Percentiles rank a stretch among this genome's conserved stretches.
Conservation (phyloP, 2,113 vertebrate species). For the Ciconia stormi region DNA sequence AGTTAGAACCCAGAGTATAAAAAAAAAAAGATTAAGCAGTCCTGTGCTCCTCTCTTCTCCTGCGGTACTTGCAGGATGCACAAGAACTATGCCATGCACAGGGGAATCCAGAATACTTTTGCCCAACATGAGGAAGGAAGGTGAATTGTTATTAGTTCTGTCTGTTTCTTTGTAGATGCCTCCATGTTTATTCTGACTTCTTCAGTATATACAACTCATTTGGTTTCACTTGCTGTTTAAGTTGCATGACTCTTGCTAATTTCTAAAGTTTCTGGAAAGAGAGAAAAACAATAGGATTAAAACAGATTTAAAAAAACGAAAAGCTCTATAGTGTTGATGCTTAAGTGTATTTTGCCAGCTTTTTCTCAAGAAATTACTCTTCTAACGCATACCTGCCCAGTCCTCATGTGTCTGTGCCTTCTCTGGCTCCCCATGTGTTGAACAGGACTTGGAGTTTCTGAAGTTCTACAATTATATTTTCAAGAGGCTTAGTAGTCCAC, state of each 20-base stretch:
- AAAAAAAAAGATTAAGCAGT: neutral
- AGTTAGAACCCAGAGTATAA: neutral
- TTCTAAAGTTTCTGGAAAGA: neutral
- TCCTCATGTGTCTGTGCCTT: neutral
- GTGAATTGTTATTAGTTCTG: neutral
- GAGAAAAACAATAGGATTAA: neutral
- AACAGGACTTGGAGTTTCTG: neutral
- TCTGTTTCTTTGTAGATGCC: neutral
- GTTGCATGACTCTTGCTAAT: neutral
- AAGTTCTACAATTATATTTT: neutral
- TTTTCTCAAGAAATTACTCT: neutral
- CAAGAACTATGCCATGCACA: neutral
- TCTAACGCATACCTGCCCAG: neutral
- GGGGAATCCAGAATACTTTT: neutral
- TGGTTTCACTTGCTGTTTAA: neutral
- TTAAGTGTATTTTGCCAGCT: neutral
- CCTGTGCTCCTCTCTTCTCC: neutral
- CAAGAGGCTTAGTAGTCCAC: neutral
- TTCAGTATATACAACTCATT: neutral
- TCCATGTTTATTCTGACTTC: neutral
- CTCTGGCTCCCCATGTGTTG: neutral
- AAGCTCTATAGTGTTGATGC: neutral
- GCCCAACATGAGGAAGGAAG: neutral
- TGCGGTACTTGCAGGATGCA: neutral
- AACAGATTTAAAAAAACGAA: neutral